Base-by-base conservation (phyloP, 2,888 invertebrate genomes). In the Torymus tubicola region DNA sequence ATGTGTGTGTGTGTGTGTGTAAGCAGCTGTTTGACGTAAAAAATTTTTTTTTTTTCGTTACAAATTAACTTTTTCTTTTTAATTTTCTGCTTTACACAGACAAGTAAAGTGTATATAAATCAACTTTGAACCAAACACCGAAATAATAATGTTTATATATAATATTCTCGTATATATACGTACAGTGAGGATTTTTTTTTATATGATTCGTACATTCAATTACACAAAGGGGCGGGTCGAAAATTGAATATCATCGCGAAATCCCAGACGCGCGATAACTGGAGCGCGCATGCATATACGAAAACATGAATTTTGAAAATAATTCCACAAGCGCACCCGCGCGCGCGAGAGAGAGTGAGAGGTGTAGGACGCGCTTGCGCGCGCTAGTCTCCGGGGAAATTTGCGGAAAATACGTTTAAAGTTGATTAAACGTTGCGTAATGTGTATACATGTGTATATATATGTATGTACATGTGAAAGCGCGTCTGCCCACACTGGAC, bases 251-350 rank as follows among this genome's bases (percentile, higher is more conserved):
- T 61, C 2, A 2, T 61, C 2, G 42, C 8, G 42, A 42, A 42
- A 42, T 42, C 42, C 42, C 16, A 60, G 14, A 2, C 16, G 60
- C 60, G 18, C 24, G 61, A 61, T 11, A 50, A 42, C 42, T 42
- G 8, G 42, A 42, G 42, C 42, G 16, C 8, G 64, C 50, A 42
- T n/a, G 42, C 42, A 42, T 42, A 42, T 42, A 42, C 42, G 64
- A 31, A n/a, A 24, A 52, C 31, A 18, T 67, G 52, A 67, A 67
- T 67, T 67, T 67, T 67, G 18, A 67, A 67, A 67, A 67, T 64
- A 64, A 64, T n/a, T 64, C 24, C 10, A 42, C 42, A 42, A 42
- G 8, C 42, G 5, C 31, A 5, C 5, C 8, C 42, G 42, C 0
- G 42, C 8, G 42, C 5, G 8, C 2, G 42, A 42, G 42, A 42